Evolutionary conservation across 1,140 invertebrate species (phyloP), one percentile per base, ranked within the genome.

Genomic region (Zaprionus gabonicus): DNA sequence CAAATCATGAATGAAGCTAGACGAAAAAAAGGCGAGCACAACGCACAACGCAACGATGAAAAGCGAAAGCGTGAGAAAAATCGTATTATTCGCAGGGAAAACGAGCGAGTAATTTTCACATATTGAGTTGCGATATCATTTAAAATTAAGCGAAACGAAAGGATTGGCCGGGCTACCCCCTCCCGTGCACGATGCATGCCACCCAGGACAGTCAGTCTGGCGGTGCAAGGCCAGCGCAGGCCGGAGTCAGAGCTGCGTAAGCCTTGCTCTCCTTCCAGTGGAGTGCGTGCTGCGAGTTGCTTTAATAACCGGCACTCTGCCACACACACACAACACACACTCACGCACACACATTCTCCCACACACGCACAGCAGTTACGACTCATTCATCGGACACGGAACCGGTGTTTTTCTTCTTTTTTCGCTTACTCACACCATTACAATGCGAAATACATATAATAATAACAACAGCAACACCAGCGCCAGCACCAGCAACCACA

Each of bases 121-220:
- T 76, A 90, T 90, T 82, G 85, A 83, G 85, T 80, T 82, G 41
- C 41, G 41, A 46, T 46, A 90, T 90, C 86, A 90, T 86, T 91
- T 91, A 91, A 90, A 87, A 90, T 90, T 91, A 90, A 86, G 81
- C 56, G 38, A 73, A 90, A 81, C 67, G 67, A 88, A 88, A 80
- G 56, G 53, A 82, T 81, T 81, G 41, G n/a, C 27, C 10, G 28
- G 25, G 23, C 15, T 12, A 3, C 4, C 20, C 4, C 46, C 17
- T 23, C 7, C 38, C 5, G 13, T 41, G 7, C 38, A 3, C 44
- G 38, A 9, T 20, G 46, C 46, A 49, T 49, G 46, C 46, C 38
- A 41, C 41, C 41, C n/a, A 17, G 41, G 38, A 4, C 15, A 9
- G 41, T 6, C 38, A 3, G 41, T 46, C 41, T 46, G 41, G 41